Conservation (phyloP, 2,797 vertebrate species). For the Carcharodon carcharias region DNA sequence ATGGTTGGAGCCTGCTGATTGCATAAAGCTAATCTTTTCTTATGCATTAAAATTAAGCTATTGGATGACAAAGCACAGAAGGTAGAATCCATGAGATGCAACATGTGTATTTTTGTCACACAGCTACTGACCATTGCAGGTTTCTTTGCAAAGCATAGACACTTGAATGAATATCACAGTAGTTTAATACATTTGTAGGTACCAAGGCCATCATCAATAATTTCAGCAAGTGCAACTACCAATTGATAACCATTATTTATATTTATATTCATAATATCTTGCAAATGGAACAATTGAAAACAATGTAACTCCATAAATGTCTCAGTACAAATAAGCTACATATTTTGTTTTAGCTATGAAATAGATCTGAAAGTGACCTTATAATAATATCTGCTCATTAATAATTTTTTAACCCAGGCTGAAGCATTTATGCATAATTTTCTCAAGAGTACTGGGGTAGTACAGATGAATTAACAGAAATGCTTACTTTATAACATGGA, state of each 20-base stretch:
- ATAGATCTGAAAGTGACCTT: background rate
- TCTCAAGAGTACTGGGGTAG: background rate
- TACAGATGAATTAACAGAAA: background rate
- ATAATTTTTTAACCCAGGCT: background rate
- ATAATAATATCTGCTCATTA: background rate
- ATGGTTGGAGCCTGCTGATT: constrained; percentile 2
- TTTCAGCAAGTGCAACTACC: background rate
- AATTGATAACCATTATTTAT: background rate
- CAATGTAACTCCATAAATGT: background rate
- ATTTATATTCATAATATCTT: background rate
- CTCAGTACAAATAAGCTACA: background rate
- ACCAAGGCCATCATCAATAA: background rate
- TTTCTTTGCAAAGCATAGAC: background rate
- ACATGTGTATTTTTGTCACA: background rate
- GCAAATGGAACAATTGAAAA: background rate
- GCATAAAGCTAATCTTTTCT: background rate
- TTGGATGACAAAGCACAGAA: background rate
- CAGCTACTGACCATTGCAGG: background rate
- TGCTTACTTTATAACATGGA: background rate
- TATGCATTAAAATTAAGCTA: background rate
- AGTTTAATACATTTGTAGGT: background rate
- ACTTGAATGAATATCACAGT: background rate
- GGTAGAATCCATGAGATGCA: background rate
- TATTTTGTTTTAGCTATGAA: background rate
- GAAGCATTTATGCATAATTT: background rate